These are phyloP conservation scores for Cirrhinus molitorella DNA, from an alignment of 2,797 vertebrate species.

Conservation along the genomic window DNA sequence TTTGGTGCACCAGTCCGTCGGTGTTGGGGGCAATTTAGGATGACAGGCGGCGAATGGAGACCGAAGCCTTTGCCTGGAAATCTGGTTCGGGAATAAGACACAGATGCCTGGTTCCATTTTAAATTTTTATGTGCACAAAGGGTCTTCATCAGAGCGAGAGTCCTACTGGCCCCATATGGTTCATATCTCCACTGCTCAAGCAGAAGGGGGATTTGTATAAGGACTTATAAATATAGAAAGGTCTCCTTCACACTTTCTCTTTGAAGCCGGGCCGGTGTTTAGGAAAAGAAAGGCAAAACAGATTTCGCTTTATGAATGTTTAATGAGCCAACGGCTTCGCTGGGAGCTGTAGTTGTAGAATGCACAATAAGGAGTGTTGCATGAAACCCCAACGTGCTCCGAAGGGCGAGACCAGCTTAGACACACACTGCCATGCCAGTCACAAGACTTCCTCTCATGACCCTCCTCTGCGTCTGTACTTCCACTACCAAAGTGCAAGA, in stretches of 20 bases:
- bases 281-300: constrained; percentile 66
- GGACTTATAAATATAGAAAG: constrained; percentile 64
- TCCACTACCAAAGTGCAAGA: constrained; percentile 3
- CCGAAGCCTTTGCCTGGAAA: constrained; percentile 11
- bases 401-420: constrained; percentile 42
- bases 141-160: constrained; percentile 41
- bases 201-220: constrained; percentile 58
- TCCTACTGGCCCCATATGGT: constrained; percentile 51
- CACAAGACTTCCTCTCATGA: background rate
- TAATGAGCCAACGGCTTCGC: constrained; percentile 59
- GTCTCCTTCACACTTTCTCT: constrained; percentile 60
- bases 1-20: background rate
- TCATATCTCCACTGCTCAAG: constrained; percentile 56
- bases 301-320: constrained; percentile 67
- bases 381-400: constrained; percentile 44
- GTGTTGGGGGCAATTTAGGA: constrained; percentile 15
- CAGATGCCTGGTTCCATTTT: constrained; percentile 37
- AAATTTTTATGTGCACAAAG: constrained; percentile 46
- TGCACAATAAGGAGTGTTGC: constrained; percentile 59
- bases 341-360: constrained; percentile 58
- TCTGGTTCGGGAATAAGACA: constrained; percentile 35
- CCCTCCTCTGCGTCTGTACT: background rate
- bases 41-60: constrained; percentile 27
- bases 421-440: constrained; percentile 34
- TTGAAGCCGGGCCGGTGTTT: constrained; percentile 62